Evolutionary conservation across 2,797 vertebrate species (phyloP).

Genomic region (Acipenser transmontanus): DNA sequence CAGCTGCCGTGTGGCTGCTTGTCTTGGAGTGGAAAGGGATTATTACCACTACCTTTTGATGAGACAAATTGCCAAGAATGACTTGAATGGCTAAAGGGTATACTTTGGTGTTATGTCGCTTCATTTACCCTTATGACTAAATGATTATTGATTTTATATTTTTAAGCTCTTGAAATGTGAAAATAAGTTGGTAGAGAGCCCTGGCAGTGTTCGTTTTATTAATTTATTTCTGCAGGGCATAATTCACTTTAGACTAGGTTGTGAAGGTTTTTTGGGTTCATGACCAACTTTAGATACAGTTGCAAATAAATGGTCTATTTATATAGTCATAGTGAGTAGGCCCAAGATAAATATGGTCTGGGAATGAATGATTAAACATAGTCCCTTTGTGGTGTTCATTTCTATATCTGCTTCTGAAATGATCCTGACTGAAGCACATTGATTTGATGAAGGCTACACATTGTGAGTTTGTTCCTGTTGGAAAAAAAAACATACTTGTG

Average conservation of each 20-base stretch:
- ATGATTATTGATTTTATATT: constrained; percentile 86
- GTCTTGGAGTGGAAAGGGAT: constrained; percentile 67
- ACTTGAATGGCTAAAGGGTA: constrained; percentile 75
- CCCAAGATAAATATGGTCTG: constrained; percentile 76
- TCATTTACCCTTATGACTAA: constrained; percentile 85
- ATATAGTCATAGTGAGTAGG: constrained; percentile 76
- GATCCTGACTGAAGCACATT: too few species aligned
- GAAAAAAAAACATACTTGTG: constrained; percentile 36
- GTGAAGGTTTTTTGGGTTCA: constrained; percentile 74
- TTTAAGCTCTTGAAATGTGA: constrained; percentile 79
- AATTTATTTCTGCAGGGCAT: constrained; percentile 80
- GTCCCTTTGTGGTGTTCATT: constrained; percentile 72
- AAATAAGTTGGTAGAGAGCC: constrained; percentile 72
- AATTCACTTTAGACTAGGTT: constrained; percentile 74
- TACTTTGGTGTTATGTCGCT: constrained; percentile 75
- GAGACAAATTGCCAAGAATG: constrained; percentile 76
- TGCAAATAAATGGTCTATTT: constrained; percentile 78
- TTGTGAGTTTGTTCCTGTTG: constrained; percentile 60
- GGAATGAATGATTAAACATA: constrained; percentile 78
- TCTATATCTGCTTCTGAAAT: constrained; percentile 55
- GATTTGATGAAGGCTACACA: constrained; percentile 52
- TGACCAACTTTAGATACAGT: constrained; percentile 68
- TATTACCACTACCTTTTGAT: constrained; percentile 72
- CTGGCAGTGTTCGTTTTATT: constrained; percentile 70
- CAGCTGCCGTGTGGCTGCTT: constrained; percentile 67